Evolutionary conservation across 2,113 vertebrate species (phyloP).

Genomic region (Ellobius talpinus): DNA sequence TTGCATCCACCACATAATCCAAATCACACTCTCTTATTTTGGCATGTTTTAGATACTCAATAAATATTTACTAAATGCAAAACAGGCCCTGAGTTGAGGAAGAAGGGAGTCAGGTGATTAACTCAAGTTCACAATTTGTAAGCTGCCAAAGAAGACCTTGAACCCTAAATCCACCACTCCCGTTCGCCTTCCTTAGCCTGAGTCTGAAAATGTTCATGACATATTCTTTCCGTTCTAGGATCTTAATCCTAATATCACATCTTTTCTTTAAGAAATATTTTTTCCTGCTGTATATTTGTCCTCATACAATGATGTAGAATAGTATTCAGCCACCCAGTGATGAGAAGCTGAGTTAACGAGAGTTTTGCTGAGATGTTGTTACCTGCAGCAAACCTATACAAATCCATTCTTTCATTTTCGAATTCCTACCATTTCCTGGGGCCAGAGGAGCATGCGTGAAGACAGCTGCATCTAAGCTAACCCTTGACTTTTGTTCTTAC

Average conservation of each 20-base stretch:
- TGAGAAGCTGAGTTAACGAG: neutral
- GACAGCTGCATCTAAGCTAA: conserved; percentile 20
- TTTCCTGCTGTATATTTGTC: neutral
- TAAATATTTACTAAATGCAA: neutral
- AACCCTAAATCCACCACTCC: neutral
- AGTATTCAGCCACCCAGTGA: neutral
- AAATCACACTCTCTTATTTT: neutral
- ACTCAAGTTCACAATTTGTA: neutral
- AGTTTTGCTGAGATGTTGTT: neutral
- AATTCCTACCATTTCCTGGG: neutral
- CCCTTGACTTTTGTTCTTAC: neutral
- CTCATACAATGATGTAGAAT: neutral
- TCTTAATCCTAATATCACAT: neutral
- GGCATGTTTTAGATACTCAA: neutral
- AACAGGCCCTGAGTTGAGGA: neutral
- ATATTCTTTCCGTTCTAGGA: neutral
- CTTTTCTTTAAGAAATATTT: neutral
- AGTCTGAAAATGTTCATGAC: neutral
- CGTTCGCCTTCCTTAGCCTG: neutral
- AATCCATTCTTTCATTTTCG: neutral
- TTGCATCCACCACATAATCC: neutral
- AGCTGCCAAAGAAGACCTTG: neutral
- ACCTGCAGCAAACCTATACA: neutral
- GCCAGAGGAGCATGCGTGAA: neutral
- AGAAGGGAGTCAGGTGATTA: neutral